Percentiles rank a stretch among this genome's conserved stretches.
These are phyloP conservation scores for Megalops cyprinoides DNA, from an alignment of 2,797 vertebrate species.

Conservation along the genomic window DNA sequence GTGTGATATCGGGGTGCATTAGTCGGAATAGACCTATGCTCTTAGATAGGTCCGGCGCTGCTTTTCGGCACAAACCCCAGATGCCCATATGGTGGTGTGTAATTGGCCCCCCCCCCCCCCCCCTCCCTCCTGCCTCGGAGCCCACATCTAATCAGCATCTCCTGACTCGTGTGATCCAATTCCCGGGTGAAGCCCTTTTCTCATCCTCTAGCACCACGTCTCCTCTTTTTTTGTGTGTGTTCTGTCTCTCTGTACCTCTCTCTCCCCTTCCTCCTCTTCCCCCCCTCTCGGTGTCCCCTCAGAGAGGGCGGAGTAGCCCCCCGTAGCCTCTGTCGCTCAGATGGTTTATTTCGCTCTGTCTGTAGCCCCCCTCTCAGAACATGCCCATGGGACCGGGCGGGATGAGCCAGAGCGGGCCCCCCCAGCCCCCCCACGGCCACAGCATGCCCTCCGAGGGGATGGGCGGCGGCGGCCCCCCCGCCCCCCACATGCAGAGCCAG, in stretches of 20 bases:
- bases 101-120: no score
- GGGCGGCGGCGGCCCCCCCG: conserved; percentile 90
- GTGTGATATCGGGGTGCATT: neutral
- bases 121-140: no score
- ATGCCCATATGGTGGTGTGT: neutral
- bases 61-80: no score
- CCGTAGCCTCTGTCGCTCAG: neutral
- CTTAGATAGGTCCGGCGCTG: neutral
- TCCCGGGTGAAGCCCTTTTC: neutral
- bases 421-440: conserved; percentile 91
- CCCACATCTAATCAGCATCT: neutral
- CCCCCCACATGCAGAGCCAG: conserved; percentile 98
- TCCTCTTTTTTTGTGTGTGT: conserved; percentile 35
- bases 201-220: neutral
- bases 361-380: conserved; percentile 96
- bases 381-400: conserved; percentile 96
- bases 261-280: neutral
- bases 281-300: neutral
- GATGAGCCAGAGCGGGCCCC: conserved; percentile 92
- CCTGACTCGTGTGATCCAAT: neutral
- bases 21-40: neutral
- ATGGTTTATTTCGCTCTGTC: conserved; percentile 33
- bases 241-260: neutral
- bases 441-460: conserved; percentile 94
- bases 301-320: neutral